phyloP scores from a whole-genome alignment of 2,888 invertebrate genomes.

The Saturnia pavonia region DNA sequence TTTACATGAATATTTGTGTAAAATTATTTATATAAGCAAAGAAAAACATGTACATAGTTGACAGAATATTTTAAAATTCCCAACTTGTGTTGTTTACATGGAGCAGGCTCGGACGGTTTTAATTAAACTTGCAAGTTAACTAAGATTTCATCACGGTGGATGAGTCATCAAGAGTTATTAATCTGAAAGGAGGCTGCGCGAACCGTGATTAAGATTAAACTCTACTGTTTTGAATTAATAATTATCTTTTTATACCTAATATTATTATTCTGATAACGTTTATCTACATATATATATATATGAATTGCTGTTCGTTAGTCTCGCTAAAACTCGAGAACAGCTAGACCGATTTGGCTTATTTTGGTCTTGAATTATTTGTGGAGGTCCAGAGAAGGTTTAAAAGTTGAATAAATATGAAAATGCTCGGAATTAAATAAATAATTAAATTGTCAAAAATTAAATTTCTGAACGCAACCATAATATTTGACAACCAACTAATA shows the following conservation, averaged over 20 bases:
- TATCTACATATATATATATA: no score
- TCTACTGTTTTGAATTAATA: neutral
- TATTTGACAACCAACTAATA: no score
- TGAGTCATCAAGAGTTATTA: slow-evolving; percentile 7
- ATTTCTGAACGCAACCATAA: no score
- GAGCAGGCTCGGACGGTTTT: neutral
- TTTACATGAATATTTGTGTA: neutral
- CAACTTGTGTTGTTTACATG: neutral
- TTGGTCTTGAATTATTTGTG: no score
- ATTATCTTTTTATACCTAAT: slow-evolving; percentile 6
- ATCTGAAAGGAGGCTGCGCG: slow-evolving; percentile 4
- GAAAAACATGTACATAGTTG: neutral
- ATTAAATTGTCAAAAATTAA: no score
- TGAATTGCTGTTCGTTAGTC: no score
- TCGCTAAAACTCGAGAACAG: no score
- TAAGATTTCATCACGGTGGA: slow-evolving; percentile 7
- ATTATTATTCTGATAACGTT: neutral
- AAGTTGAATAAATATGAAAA: no score
- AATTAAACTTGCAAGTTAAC: slow-evolving; percentile 6
- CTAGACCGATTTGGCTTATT: no score
- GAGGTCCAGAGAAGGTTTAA: no score
- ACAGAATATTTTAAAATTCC: neutral
- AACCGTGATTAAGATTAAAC: slow-evolving; percentile 7
- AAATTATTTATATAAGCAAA: neutral
- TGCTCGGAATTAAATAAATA: no score